Evolutionary conservation across 2,888 invertebrate genomes (phyloP), one percentile per base, ranked within the genome.

Genomic region (Bellardia pandia): DNA sequence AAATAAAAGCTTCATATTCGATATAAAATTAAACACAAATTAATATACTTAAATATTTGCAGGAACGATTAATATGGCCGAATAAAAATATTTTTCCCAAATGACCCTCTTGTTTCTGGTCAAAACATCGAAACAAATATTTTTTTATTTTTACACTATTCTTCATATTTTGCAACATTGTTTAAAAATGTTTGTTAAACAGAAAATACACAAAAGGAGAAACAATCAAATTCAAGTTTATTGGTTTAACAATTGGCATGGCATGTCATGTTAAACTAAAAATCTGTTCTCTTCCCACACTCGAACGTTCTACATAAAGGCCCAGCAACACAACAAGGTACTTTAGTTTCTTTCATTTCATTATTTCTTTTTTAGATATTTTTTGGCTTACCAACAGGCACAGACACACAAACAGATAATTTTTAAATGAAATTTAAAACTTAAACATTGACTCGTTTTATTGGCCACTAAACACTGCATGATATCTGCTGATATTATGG

Each of bases 211-310:
- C 37, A 56, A 23, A 66, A n/a, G n/a, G 62, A 71, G 62, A 74
- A 84, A 74, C 84, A 64, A 77, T 86, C 77, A 81, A 85, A 85
- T 78, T 87, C 77, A 87, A 85, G 81, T 85, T 87, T 87, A 87
- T 81, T 78, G 84, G 68, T 81, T 87, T 81, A 87, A 87, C 80
- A 85, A 87, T 85, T 85, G 87, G 83, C 84, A 85, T 87, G 85
- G 58, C 87, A 87, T 87, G 84, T 84, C 81, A 85, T 81, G 85
- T 87, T 87, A 78, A 85, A 87, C 85, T 85, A 81, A 84, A 87
- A 87, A 85, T 81, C 77, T 75, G 74, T 80, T 85, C 64, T 85
- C 87, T 84, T 87, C 87, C 87, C 87, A 87, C 87, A 87, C 85
- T 85, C 77, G 40, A 69, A 42, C 48, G 51, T 71, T 85, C 76